These are phyloP conservation scores for Sphaerophoria taeniata DNA, from an alignment of 2,888 invertebrate genomes.

Conservation along the genomic window DNA sequence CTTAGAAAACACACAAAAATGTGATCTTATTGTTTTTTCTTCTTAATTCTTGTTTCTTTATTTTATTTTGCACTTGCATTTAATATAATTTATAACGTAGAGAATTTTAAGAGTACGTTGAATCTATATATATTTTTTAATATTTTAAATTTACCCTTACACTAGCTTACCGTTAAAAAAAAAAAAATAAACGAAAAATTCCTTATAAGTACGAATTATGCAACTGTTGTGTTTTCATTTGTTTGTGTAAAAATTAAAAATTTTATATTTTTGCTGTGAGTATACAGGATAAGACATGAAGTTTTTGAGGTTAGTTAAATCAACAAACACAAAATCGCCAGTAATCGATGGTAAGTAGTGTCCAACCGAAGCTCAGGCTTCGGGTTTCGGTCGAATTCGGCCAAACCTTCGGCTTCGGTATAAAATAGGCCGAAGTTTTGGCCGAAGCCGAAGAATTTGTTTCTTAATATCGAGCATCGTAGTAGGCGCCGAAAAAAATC, in stretches of 20 bases:
- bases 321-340: no score
- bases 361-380: no score
- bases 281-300: no score
- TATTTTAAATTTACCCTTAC: slow-evolving; percentile 64
- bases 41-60: slow-evolving; percentile 40
- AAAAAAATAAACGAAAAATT: slow-evolving; percentile 51
- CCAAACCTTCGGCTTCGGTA: no score
- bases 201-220: slow-evolving; percentile 63
- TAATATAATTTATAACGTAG: slow-evolving; percentile 39
- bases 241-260: neutral
- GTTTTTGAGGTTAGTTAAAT: no score
- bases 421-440: no score
- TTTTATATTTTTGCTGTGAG: no score
- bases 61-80: slow-evolving; percentile 72
- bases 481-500: no score
- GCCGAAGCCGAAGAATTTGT: no score
- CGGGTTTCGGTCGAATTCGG: no score
- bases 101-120: slow-evolving; percentile 62
- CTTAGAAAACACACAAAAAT: slow-evolving; percentile 66
- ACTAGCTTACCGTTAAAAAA: slow-evolving; percentile 32
- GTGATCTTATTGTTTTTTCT: slow-evolving; percentile 55
- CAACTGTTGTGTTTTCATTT: slow-evolving; percentile 53
- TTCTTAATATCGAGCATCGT: no score
- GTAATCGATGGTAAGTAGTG: no score
- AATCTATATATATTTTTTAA: slow-evolving; percentile 58